phyloP scores from a whole-genome alignment of 2,888 invertebrate genomes.

The Nowickia ferox region DNA sequence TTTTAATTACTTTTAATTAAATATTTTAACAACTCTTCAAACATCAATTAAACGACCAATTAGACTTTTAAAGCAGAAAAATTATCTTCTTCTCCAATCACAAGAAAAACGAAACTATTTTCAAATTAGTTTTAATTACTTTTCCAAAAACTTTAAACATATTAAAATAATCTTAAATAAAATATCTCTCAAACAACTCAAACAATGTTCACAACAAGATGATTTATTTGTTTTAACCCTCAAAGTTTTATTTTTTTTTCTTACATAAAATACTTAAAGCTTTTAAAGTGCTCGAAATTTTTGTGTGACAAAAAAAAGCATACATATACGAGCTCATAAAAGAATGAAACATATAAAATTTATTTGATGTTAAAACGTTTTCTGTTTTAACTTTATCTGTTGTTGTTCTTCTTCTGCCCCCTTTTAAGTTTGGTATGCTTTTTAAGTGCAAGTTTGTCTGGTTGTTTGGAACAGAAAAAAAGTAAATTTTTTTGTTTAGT shows the following conservation, averaged over 20 bases:
- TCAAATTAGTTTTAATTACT: constrained; percentile 64
- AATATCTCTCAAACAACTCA: constrained; percentile 18
- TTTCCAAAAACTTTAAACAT: constrained; percentile 38
- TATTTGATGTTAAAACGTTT: constrained; percentile 68
- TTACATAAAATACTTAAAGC: constrained; percentile 48
- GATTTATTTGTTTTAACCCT: constrained; percentile 39
- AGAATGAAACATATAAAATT: constrained; percentile 46
- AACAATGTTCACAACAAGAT: constrained; percentile 35
- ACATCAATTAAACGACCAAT: constrained; percentile 6
- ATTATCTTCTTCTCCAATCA: background rate
- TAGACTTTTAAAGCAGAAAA: constrained; percentile 18
- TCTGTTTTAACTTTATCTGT: constrained; percentile 60
- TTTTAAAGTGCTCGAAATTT: constrained; percentile 70
- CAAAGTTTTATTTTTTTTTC: background rate
- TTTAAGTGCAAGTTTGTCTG: constrained; percentile 18
- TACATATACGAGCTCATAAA: constrained; percentile 22
- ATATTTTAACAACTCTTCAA: background rate
- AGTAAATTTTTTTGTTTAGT: constrained; percentile 28
- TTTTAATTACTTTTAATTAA: constrained; percentile 35
- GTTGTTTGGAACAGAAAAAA: constrained; percentile 18
- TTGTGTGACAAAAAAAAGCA: constrained; percentile 26
- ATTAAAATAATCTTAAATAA: constrained; percentile 47
- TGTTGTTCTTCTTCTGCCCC: constrained; percentile 7
- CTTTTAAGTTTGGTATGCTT: constrained; percentile 36
- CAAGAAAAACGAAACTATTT: constrained; percentile 35